phyloP scores from a whole-genome alignment of 2,113 vertebrate genomes.

The Nanorana parkeri region DNA sequence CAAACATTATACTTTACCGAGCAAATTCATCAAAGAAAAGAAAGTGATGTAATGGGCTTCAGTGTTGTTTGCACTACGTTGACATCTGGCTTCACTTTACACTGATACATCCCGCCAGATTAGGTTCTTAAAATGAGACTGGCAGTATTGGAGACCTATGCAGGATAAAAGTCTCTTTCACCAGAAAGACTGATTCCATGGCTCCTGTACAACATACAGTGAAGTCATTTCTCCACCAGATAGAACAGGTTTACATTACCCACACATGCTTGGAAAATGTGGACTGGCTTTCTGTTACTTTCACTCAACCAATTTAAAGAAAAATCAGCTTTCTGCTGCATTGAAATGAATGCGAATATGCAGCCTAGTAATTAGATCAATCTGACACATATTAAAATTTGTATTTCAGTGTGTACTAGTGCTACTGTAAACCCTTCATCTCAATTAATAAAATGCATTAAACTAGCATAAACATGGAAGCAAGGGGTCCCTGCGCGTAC shows the following conservation, averaged over 20 bases:
- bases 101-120: constrained; percentile 8
- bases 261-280: not conserved
- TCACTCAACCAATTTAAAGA: not conserved
- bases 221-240: constrained; percentile 20
- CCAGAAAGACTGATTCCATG: constrained; percentile 10
- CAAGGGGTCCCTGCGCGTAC: no score
- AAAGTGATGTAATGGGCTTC: not conserved
- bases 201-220: constrained; percentile 27
- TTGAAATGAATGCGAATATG: no score
- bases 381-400: no score
- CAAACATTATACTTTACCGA: not conserved
- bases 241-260: not conserved
- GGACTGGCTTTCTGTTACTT: not conserved
- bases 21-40: constrained; percentile 21
- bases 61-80: constrained; percentile 14
- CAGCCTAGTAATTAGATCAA: no score
- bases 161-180: constrained; percentile 24
- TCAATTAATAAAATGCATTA: no score
- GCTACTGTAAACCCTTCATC: no score
- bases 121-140: constrained; percentile 20
- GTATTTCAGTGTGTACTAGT: no score
- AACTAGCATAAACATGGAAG: no score
- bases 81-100: constrained; percentile 40
- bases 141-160: constrained; percentile 16
- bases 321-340: not conserved